These are phyloP conservation scores for Discoglossus pictus DNA, from an alignment of 2,797 vertebrate genomes.

Conservation along the genomic window DNA sequence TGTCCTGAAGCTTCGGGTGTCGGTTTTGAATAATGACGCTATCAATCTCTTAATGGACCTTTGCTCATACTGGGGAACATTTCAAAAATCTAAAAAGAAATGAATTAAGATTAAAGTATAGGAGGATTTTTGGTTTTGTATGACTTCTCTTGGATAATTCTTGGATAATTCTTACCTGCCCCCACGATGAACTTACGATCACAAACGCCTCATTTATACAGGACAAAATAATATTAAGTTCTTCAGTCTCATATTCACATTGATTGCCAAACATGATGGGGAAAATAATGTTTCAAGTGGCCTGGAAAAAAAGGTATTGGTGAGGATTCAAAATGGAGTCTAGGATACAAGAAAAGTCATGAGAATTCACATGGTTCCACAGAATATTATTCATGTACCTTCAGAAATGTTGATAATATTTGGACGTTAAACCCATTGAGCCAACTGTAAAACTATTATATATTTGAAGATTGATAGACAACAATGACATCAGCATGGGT, in stretches of 20 bases:
- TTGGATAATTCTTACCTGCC: slow-evolving; percentile 23
- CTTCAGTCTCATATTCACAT: slow-evolving; percentile 20
- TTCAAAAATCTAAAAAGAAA: slow-evolving; percentile 17
- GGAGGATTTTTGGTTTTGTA: background rate
- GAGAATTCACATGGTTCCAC: no score
- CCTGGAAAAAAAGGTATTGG: background rate
- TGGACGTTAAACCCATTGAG: no score
- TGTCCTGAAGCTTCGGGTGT: slow-evolving; percentile 60
- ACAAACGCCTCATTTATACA: background rate
- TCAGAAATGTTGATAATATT: no score
- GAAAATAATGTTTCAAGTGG: slow-evolving; percentile 11
- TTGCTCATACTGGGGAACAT: slow-evolving; percentile 52
- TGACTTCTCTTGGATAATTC: background rate
- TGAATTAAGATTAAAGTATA: no score
- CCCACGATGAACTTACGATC: slow-evolving; percentile 14
- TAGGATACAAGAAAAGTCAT: background rate
- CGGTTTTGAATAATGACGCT: slow-evolving; percentile 58
- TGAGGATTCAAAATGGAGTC: slow-evolving; percentile 9
- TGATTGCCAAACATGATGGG: slow-evolving; percentile 29
- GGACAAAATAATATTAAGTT: background rate
- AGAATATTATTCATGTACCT: no score
- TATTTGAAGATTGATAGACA: no score
- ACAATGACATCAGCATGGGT: no score
- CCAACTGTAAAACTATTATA: no score
- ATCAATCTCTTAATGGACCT: slow-evolving; percentile 70